phyloP scores from a whole-genome alignment of 2,113 vertebrate genomes.

The Etheostoma cragini region DNA sequence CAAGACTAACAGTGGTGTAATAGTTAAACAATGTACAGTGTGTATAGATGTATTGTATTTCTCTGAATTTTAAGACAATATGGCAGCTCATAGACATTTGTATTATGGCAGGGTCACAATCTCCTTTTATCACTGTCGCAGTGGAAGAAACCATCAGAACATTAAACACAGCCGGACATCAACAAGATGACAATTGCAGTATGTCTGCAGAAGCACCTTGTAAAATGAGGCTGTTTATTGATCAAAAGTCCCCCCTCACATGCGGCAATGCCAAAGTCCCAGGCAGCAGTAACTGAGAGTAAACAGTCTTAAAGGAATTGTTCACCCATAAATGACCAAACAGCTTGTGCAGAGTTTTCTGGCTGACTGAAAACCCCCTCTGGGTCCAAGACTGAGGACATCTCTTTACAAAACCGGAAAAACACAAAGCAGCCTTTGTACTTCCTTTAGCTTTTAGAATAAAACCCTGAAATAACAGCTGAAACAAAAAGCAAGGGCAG shows the following conservation, averaged over 20 bases:
- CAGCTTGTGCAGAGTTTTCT: constrained; percentile 11
- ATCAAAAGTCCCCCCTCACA: not conserved
- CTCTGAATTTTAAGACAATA: not conserved
- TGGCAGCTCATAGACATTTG: not conserved
- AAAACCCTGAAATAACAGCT: too few relatives aligned
- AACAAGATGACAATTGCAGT: not conserved
- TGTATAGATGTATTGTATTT: constrained; percentile 3
- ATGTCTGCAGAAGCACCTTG: not conserved
- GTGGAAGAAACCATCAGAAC: not conserved
- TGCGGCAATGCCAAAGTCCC: not conserved
- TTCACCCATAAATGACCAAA: constrained; percentile 18
- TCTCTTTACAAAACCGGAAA: not conserved
- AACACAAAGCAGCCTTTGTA: not conserved
- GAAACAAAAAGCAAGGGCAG: too few relatives aligned
- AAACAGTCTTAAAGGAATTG: constrained; percentile 19
- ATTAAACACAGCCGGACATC: not conserved
- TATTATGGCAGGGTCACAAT: not conserved
- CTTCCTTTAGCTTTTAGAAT: not conserved
- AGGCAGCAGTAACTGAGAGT: not conserved
- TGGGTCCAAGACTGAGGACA: not conserved
- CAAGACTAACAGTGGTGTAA: not conserved
- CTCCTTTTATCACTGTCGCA: not conserved
- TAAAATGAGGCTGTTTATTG: not conserved
- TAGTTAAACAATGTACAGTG: constrained; percentile 9
- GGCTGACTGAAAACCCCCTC: constrained; percentile 12